Base-by-base conservation (phyloP, 2,888 invertebrate genomes). In the Trilocha varians region DNA sequence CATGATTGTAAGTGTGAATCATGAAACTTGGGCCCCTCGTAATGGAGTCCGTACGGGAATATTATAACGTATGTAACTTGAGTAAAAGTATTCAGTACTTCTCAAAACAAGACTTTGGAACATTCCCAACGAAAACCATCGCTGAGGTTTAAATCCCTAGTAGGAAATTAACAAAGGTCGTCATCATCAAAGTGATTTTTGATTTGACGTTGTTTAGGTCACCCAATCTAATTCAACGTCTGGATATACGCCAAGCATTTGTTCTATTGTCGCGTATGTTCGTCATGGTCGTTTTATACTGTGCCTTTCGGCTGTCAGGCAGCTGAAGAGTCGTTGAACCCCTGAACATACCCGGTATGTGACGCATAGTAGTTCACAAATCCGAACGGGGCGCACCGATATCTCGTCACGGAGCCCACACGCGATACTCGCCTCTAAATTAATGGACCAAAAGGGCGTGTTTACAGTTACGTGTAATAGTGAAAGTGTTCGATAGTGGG, bases 211-310 rank as follows among this genome's bases (percentile, higher is more conserved):
- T 33, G 62, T 62, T 69, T 67, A 65, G 70, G 65, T 69, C 64
- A 65, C 57, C 54, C 67, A 66, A 62, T 74, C 79, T 80, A 80
- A 78, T 68, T 82, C 70, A 64, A 75, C 62, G 73, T 53, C 79
- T 83, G 83, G 83, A 82, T 70, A 55, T 56, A 50, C 65, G 80
- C 83, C 83, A 83, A 79, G 63, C 71, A 70, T 75, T 78, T 70
- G 76, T 76, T 76, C 80, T 79, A 79, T 83, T 80, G 80, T 82
- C 62, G 75, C 61, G 59, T 55, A 42, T 52, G 46, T 58, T 57
- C 59, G 65, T 64, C 64, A 59, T 68, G 62, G 63, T 71, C 62
- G 69, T 75, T 72, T 77, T 74, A 61, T 70, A 67, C 62, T 69
- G 70, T 73, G 63, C 59, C 65, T 57, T 57, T 53, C 47, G 52